A percentile compares a stretch with the other conserved stretches of the same genome.
phyloP scores from a whole-genome alignment of 2,113 vertebrate genomes.

The Illadopsis cleaveri region DNA sequence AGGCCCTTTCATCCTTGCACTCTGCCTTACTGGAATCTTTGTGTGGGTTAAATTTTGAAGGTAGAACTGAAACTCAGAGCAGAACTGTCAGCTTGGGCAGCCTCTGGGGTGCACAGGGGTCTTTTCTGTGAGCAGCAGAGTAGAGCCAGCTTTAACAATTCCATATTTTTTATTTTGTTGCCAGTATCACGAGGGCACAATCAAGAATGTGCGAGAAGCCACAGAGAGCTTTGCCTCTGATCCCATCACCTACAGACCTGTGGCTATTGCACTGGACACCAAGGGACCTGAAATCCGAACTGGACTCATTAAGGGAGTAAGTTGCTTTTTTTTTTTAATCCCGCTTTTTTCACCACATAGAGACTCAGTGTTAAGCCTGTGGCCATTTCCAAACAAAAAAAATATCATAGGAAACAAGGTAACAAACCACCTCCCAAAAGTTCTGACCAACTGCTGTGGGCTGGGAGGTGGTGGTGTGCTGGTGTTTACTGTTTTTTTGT shows the following conservation, averaged over 20 bases:
- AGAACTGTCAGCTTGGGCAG: neutral
- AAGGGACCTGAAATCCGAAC: slow-evolving; percentile 98
- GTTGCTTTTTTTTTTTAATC: neutral
- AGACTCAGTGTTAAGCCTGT: rapidly evolving
- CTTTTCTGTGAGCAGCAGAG: neutral
- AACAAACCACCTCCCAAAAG: neutral
- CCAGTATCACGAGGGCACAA: slow-evolving; percentile 94
- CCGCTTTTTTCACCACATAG: rapidly evolving
- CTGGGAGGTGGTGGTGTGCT: neutral
- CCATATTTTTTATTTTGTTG: neutral
- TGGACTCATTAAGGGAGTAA: slow-evolving; percentile 96
- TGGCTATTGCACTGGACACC: slow-evolving; percentile 95
- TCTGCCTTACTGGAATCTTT: neutral
- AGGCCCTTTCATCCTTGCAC: neutral
- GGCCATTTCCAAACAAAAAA: neutral
- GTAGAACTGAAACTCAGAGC: neutral
- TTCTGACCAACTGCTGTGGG: neutral
- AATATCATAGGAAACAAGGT: rapidly evolving
- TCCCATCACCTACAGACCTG: slow-evolving; percentile 88
- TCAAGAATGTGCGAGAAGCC: slow-evolving; percentile 92
- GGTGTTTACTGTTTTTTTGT: neutral
- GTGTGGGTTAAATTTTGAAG: neutral
- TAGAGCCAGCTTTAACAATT: neutral
- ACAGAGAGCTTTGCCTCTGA: slow-evolving; percentile 90
- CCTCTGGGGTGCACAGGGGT: rapidly evolving